phyloP scores from a whole-genome alignment of 2,888 invertebrate genomes.

The Drosophila yooni region DNA sequence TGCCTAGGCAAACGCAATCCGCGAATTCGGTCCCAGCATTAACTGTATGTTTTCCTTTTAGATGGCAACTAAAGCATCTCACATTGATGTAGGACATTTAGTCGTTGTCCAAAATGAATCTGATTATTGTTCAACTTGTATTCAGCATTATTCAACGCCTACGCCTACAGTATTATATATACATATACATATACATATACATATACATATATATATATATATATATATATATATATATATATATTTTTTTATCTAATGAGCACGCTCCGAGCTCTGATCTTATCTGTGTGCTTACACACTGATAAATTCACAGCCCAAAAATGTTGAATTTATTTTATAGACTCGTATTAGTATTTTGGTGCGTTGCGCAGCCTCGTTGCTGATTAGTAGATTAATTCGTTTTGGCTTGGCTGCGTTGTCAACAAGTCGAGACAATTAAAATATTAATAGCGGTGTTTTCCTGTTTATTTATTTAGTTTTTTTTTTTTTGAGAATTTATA shows the following conservation, averaged over 20 bases:
- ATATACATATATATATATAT: too few relatives aligned
- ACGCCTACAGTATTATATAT: slow-evolving; percentile 22
- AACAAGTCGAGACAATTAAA: slow-evolving; percentile 74
- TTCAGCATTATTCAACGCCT: slow-evolving; percentile 59
- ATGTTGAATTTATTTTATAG: not conserved
- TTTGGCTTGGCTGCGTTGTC: slow-evolving; percentile 60
- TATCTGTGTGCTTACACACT: slow-evolving; percentile 37
- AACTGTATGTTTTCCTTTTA: not conserved
- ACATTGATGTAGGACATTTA: slow-evolving; percentile 11
- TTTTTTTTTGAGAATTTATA: slow-evolving; percentile 28
- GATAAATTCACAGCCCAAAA: slow-evolving; percentile 38
- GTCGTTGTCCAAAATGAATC: slow-evolving; percentile 21
- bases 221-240: not conserved
- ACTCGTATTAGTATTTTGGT: slow-evolving; percentile 17
- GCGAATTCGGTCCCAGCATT: not conserved
- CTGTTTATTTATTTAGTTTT: slow-evolving; percentile 1
- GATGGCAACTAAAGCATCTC: slow-evolving; percentile 8
- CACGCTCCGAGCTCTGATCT: slow-evolving; percentile 43
- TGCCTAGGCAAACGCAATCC: not conserved
- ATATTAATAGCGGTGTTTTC: slow-evolving; percentile 59
- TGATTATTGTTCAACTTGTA: slow-evolving; percentile 4
- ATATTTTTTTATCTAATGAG: slow-evolving; percentile 42
- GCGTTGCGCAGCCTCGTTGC: slow-evolving; percentile 64
- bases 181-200: not conserved
- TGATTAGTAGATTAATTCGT: slow-evolving; percentile 74